Evolutionary conservation across 2,797 vertebrate genomes (phyloP), one percentile per base, ranked within the genome.

Genomic region (Microchirus variegatus): DNA sequence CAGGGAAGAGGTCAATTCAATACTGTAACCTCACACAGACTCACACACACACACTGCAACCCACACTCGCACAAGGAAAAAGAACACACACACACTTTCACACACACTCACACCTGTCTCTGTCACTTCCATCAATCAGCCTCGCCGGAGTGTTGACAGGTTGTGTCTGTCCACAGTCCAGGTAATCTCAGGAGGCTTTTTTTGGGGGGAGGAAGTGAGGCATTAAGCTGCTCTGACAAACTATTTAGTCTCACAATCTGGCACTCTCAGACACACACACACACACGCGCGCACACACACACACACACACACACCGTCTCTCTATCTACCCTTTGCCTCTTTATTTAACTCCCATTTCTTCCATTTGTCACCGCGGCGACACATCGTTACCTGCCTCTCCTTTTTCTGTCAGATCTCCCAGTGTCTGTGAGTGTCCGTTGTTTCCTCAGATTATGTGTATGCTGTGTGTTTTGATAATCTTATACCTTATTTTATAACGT

Each of bases 1-100:
- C 67, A 45, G 82, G 84, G 87, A 88, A 87, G 71, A 85, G 89
- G 87, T 90, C 88, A 90, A 89, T 88, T 89, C 86, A 88, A 91
- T 89, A 91, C 87, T 76, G 82, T 87, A 87, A 89, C 90, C 86
- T 77, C 72, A 57, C 67, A 79, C 63, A 82, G 57, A 72, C 70
- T 89, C 86, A 76, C 72, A 57, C 67, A 79, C 63, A 82, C 59
- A 72, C 70, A 59, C 63, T 68, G 46, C 77, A 72, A 73, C 67
- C 41, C 68, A 70, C 74, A 75, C 51, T 57, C 41, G 49, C 80
- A 78, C 82, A 78, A 69, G 31, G 19, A 40, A 59, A 49, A 36
- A 31, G 42, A 54, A 64, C 53, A 62, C 55, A 54, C 62, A 70
- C 48, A 42, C 58, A 54, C 53, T 43, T 69, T 60, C 60, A 52